A percentile compares a stretch with the other conserved stretches of the same genome.
Evolutionary conservation across 2,113 vertebrate genomes (phyloP).

Genomic region (Oncorhynchus nerka): DNA sequence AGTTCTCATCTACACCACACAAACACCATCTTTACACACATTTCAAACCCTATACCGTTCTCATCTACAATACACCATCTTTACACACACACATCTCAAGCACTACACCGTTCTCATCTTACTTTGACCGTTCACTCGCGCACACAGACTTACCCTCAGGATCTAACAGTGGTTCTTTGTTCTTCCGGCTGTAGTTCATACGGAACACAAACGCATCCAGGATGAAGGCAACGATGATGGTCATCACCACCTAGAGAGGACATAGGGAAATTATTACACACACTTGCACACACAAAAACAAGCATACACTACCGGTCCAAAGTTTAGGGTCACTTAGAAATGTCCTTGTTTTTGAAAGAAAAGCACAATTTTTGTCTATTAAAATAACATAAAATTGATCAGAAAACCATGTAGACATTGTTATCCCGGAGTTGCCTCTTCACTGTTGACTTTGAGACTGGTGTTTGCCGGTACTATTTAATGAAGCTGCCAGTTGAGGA

Average conservation of each 20-base stretch:
- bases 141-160: slow-evolving; percentile 61
- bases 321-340: too few species aligned
- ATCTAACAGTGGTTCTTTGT: slow-evolving; percentile 84
- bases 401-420: too few species aligned
- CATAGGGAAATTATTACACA: neutral
- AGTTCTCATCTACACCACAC: neutral
- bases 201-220: slow-evolving; percentile 97
- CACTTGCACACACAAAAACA: neutral
- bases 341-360: too few species aligned
- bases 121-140: slow-evolving; percentile 27
- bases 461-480: too few species aligned
- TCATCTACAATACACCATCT: too few species aligned
- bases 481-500: too few species aligned
- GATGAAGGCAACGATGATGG: slow-evolving; percentile 97
- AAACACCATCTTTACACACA: too few species aligned
- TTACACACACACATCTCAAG: neutral
- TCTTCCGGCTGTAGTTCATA: slow-evolving; percentile 98
- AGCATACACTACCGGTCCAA: neutral
- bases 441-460: too few species aligned
- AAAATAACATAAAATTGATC: too few species aligned
- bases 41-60: neutral
- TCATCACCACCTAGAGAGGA: slow-evolving; percentile 90
- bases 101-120: too few species aligned
- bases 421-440: too few species aligned
- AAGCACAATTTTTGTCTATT: too few species aligned